Base-by-base conservation (phyloP, 2,888 invertebrate species). In the Atrina japonica region DNA sequence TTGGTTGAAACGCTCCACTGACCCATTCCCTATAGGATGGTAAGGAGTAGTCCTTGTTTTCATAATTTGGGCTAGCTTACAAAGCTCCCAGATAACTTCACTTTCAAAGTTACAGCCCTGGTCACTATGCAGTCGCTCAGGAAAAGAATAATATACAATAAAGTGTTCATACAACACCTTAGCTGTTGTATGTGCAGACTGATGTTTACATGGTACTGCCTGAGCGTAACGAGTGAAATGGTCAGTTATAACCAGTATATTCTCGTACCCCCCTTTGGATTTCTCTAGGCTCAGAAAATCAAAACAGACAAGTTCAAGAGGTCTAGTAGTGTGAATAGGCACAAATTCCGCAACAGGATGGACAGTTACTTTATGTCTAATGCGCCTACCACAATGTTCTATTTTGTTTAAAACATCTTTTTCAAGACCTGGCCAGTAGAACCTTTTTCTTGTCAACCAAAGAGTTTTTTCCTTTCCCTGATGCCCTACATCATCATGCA, bases 21-120 rank as follows among this genome's bases (percentile, higher is more conserved):
- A 49, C 71, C 71, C 76, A 70, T 74, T 77, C 1, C 74, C 77
- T 55, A 66, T 66, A 5, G 76, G 71, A 45, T 75, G 75, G 21
- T 67, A 76, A 40, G 66, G 70, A 49, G 73, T 73, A 3, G 76
- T 71, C 21, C 76, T 50, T 5, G 35, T 35, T 35, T 35, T 35
- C 35, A 11, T 35, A 7, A 35, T 11, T 35, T 35, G 35, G 35
- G 35, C 43, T 23, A 73, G n/a, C 6, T 30, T 50, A 25, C 66
- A 70, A 3, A 76, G 29, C 40, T 73, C 64, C 16, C 50, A 25
- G 40, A 72, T 64, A 23, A 76, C 23, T 3, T 53, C 23, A 25
- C 69, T 53, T 27, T 71, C 71, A 60, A 73, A 77, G 21, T 73
- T 69, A 14, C 60, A 23, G 9, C 75, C 71, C 41, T 69, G 65